These are phyloP conservation scores for Cancer borealis DNA, from an alignment of 2,888 invertebrate species.

Conservation along the genomic window DNA sequence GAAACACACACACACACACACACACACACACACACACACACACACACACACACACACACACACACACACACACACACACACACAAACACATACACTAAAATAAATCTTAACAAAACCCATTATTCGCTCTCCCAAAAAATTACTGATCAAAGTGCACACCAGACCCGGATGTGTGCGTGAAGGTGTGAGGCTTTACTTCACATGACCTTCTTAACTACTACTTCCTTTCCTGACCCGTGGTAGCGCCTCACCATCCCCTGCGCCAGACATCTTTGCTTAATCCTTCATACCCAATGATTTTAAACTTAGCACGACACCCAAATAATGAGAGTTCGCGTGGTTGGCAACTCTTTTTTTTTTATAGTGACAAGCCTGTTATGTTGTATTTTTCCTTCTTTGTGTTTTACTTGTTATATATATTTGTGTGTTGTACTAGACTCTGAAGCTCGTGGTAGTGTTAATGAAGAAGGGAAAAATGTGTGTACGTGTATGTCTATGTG, in stretches of 20 bases:
- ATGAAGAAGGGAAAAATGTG: neutral
- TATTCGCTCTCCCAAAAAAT: neutral
- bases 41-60: slow-evolving; percentile 3
- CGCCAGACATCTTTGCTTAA: neutral
- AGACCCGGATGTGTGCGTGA: slow-evolving; percentile 1
- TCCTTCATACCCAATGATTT: neutral
- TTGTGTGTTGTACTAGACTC: neutral
- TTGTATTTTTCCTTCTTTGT: neutral
- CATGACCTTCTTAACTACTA: neutral
- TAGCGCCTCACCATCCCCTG: neutral
- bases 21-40: neutral
- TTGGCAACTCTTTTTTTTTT: neutral
- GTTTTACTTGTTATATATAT: neutral
- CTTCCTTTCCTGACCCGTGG: neutral
- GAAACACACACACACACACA: neutral
- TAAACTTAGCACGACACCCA: neutral
- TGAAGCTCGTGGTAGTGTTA: neutral
- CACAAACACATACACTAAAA: neutral
- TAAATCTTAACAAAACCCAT: no score
- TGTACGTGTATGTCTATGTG: neutral
- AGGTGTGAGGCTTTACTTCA: neutral
- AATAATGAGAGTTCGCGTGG: neutral
- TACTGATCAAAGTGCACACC: neutral
- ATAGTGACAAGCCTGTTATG: neutral
- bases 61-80: neutral